These are phyloP conservation scores for Dasyurus viverrinus DNA, from an alignment of 2,113 vertebrate species.

Conservation along the genomic window DNA sequence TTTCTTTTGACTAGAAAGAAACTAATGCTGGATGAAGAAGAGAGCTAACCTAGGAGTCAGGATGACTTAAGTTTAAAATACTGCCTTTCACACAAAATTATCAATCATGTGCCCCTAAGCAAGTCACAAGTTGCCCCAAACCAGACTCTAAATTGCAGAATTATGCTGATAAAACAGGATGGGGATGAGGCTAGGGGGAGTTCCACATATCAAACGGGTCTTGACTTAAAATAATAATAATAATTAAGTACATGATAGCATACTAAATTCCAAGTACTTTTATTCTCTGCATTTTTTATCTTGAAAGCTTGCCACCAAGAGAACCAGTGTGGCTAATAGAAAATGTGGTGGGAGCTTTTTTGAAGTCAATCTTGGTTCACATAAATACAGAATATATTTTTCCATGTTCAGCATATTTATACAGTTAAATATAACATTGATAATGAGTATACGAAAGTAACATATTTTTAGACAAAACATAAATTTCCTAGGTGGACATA, in stretches of 20 bases:
- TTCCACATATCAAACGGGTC: background rate
- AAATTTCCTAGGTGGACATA: background rate
- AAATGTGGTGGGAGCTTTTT: slow-evolving; percentile 5
- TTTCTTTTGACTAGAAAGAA: background rate
- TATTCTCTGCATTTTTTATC: slow-evolving; percentile 23
- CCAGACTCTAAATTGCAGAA: background rate
- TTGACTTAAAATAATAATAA: background rate
- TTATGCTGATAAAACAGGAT: background rate
- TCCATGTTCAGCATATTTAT: slow-evolving; percentile 22
- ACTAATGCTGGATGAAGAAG: background rate
- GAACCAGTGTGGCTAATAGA: slow-evolving; percentile 12
- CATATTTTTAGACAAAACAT: background rate
- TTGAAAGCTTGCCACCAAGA: slow-evolving; percentile 37
- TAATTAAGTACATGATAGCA: background rate
- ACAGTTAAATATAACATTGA: slow-evolving; percentile 27
- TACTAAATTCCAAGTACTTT: slow-evolving; percentile 21
- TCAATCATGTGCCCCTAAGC: background rate
- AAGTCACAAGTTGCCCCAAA: background rate
- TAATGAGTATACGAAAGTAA: slow-evolving; percentile 14
- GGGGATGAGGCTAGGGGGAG: no score
- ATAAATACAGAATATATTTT: slow-evolving; percentile 37
- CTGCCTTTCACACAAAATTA: background rate
- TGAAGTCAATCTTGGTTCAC: slow-evolving; percentile 42
- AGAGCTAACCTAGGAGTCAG: background rate
- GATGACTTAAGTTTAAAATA: background rate